phyloP scores from a whole-genome alignment of 2,888 invertebrate species.

The Ctena decussata region DNA sequence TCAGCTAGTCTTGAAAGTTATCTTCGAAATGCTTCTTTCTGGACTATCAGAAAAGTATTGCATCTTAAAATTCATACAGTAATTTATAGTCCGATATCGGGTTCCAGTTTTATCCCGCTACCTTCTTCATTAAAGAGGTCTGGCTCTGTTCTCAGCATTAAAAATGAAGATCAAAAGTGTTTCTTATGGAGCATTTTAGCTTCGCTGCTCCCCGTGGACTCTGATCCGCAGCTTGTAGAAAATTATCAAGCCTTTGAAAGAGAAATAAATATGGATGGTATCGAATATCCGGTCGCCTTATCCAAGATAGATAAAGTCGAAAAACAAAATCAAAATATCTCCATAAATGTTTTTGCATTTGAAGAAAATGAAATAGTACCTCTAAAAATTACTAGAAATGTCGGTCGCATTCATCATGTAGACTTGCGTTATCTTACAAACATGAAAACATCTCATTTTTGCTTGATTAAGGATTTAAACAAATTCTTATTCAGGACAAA shows the following conservation, averaged over 20 bases:
- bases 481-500: constrained; percentile 46
- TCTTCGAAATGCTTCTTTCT: constrained; percentile 28
- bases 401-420: constrained; percentile 39
- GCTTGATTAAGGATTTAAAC: constrained; percentile 53
- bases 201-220: constrained; percentile 12
- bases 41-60: constrained; percentile 32
- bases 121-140: constrained; percentile 14
- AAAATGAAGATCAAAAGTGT: constrained; percentile 40
- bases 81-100: constrained; percentile 18
- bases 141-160: constrained; percentile 21
- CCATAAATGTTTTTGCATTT: constrained; percentile 50
- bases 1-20: constrained; percentile 27
- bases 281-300: constrained; percentile 43
- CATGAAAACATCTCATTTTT: constrained; percentile 40
- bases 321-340: constrained; percentile 51
- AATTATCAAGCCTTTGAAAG: constrained; percentile 33
- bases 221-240: constrained; percentile 8
- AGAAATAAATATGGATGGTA: constrained; percentile 44
- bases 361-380: constrained; percentile 49
- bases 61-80: constrained; percentile 41
- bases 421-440: constrained; percentile 45
- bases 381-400: constrained; percentile 35
- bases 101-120: constrained; percentile 31
- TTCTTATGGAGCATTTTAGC: constrained; percentile 36
- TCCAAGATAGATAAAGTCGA: constrained; percentile 49